Evolutionary conservation across 2,797 vertebrate genomes (phyloP), one percentile per base, ranked within the genome.

Genomic region (Notolepis coatsorum): DNA sequence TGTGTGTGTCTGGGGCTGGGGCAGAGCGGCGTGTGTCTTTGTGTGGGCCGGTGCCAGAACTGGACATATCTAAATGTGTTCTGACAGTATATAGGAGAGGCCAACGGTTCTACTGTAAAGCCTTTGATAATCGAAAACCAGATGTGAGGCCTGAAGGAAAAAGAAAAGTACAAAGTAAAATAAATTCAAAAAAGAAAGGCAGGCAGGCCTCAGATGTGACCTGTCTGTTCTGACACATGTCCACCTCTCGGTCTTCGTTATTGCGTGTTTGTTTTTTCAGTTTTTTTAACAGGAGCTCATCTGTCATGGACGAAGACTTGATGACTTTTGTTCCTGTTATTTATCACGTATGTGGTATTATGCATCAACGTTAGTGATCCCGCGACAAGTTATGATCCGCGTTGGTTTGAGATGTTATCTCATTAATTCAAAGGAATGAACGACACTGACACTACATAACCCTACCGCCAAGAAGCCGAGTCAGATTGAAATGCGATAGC

Each of bases 21-120:
- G n/a, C n/a, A 60, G 66, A 81, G 54, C 17, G 61, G 47, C 55
- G 62, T 53, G 31, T 71, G 70, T 54, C 60, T 82, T 79, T 79
- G 65, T 78, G 60, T 58, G 49, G 53, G 49, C 71, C 13, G n/a
- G 9, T 58, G 61, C 77, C 73, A 21, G 48, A 62, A 76, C 35
- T 6, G 58, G 43, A 35, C 56, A 43, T 61, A 68, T 57, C 28
- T 3, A 54, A 75, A 73, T 67, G 42, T 5, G 15, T 54, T 61
- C 15, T 61, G 75, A 73, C 84, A 67, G 25, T 68, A n/a, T n/a
- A n/a, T n/a, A 23, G 3, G 56, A 65, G 50, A 58, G 18, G 45
- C 59, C 61, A 64, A n/a, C 25, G 25, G 15, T 37, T 37, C 45
- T 53, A 23, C 18, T 37, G 55, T 28, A 27, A 68, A 68, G 56